A percentile compares a stretch with the other conserved stretches of the same genome.
phyloP scores from a whole-genome alignment of 2,888 invertebrate genomes.

The Drosophila yooni region DNA sequence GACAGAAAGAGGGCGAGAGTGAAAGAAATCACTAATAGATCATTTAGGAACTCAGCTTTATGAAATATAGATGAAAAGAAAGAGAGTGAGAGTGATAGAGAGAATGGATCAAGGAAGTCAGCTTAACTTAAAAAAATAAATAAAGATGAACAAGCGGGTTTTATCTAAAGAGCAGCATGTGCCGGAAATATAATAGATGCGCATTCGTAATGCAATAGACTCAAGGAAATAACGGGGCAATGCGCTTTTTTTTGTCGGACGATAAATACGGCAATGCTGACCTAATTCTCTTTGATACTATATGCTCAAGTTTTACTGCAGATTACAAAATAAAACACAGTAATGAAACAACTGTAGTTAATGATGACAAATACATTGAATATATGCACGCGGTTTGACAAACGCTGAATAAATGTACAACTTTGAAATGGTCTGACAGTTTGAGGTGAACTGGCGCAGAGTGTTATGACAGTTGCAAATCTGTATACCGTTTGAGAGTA shows the following conservation, averaged over 20 bases:
- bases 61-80: not conserved
- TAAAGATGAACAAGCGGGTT: constrained; percentile 12
- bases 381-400: not conserved
- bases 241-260: constrained; percentile 31
- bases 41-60: not conserved
- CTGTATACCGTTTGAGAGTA: constrained; percentile 12
- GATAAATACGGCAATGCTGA: constrained; percentile 64
- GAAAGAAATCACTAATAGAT: not conserved
- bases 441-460: constrained; percentile 15
- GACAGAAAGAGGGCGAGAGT: not conserved
- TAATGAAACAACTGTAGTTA: constrained; percentile 30
- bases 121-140: not conserved
- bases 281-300: constrained; percentile 52
- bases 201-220: constrained; percentile 23
- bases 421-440: constrained; percentile 11
- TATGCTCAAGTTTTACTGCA: constrained; percentile 20
- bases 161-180: constrained; percentile 54
- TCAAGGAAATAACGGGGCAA: constrained; percentile 30
- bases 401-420: not conserved
- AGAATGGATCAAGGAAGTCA: constrained; percentile 32
- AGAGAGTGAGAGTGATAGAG: not conserved
- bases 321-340: constrained; percentile 21
- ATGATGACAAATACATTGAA: constrained; percentile 10
- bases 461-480: not conserved
- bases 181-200: constrained; percentile 64